These are phyloP conservation scores for Lasioglossum calceatum DNA, from an alignment of 2,888 invertebrate genomes.

Conservation along the genomic window DNA sequence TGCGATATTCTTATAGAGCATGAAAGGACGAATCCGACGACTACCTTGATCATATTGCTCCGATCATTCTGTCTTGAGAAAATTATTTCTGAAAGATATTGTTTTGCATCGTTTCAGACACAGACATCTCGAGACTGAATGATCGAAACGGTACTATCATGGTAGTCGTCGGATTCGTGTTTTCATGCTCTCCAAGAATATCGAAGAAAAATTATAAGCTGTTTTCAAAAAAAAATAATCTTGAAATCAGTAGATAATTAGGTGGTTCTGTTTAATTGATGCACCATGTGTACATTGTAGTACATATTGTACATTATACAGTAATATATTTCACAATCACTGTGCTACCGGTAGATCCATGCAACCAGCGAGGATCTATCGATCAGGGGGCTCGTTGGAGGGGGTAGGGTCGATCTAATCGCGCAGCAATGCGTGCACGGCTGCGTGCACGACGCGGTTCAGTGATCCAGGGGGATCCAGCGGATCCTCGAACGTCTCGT, in stretches of 20 bases:
- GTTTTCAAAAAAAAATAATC: background rate
- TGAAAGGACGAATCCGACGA: background rate
- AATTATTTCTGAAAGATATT: background rate
- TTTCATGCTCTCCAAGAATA: background rate
- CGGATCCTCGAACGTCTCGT: slow-evolving; percentile 31
- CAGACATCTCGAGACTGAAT: background rate
- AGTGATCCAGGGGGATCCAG: slow-evolving; percentile 65
- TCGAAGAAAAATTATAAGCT: background rate
- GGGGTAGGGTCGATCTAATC: slow-evolving; percentile 69
- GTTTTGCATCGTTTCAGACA: background rate
- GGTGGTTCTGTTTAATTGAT: background rate
- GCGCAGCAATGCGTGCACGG: slow-evolving; percentile 77
- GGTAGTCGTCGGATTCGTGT: background rate
- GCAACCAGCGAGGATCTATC: background rate
- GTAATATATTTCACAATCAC: background rate
- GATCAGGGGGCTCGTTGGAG: background rate
- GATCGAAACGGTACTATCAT: background rate
- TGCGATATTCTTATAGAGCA: background rate
- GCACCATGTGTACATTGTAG: background rate
- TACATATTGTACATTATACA: background rate
- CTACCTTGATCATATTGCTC: background rate
- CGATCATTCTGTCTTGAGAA: background rate
- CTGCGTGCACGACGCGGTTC: slow-evolving; percentile 74
- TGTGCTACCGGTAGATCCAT: background rate
- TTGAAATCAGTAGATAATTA: background rate